Evolutionary conservation across 2,113 vertebrate genomes (phyloP).

Genomic region (Pachyramphus minor): DNA sequence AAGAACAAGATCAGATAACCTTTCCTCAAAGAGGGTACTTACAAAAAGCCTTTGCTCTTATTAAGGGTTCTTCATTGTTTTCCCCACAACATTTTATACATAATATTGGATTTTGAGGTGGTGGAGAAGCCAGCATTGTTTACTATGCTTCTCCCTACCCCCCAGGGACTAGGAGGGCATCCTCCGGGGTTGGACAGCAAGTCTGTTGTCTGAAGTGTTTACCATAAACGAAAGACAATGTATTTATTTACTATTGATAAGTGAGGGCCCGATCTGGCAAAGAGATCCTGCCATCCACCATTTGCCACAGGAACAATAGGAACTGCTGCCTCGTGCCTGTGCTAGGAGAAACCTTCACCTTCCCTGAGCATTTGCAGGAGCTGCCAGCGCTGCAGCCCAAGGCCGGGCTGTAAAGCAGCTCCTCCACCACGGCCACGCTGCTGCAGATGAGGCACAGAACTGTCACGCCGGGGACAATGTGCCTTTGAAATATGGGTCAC

Average conservation of each 20-base stretch:
- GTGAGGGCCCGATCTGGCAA: not conserved
- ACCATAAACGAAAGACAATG: not conserved
- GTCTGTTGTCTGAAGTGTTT: not conserved
- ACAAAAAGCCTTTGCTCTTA: conserved; percentile 57
- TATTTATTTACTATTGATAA: conserved; percentile 9
- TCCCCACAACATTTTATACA: conserved; percentile 1
- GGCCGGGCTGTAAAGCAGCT: not conserved
- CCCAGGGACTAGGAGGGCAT: not conserved
- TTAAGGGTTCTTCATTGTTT: conserved; percentile 58
- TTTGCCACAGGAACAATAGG: not conserved
- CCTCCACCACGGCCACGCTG: rapidly evolving
- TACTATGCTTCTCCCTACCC: not conserved
- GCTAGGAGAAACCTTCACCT: not conserved
- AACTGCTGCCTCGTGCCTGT: not conserved
- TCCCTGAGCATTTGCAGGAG: not conserved
- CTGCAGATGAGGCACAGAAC: not conserved
- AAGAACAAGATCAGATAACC: conserved; percentile 65
- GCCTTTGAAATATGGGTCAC: conserved; percentile 58
- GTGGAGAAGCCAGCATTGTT: conserved; percentile 37
- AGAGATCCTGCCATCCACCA: not conserved
- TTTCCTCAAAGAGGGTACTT: conserved; percentile 50
- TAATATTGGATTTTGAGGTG: conserved; percentile 51
- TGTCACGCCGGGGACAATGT: not conserved
- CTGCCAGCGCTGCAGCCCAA: not conserved
- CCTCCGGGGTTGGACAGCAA: not conserved